Evolutionary conservation across 2,888 invertebrate species (phyloP), one percentile per base, ranked within the genome.

Genomic region (Cantharis rufa): DNA sequence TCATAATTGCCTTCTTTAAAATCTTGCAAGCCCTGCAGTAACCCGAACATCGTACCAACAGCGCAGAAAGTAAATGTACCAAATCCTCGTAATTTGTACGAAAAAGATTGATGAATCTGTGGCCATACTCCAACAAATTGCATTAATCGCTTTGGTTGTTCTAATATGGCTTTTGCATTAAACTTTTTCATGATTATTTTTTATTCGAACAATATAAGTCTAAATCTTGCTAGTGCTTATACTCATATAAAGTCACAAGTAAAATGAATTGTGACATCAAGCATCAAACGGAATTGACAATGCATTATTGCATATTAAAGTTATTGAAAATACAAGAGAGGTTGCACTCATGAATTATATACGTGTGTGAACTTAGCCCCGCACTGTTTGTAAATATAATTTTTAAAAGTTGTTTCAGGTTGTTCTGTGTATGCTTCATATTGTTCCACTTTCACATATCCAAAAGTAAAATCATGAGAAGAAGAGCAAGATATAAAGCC

Each of bases 11-110:
- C 64, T 5, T 64, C 7, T 11, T 13, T 13, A 64, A 64, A 64
- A 64, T 64, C 64, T 7, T 64, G 11, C 1, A 64, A 3, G 1
- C 64, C 21, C n/a, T 64, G 18, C 4, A 16, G 0, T 16, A 16
- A 0, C 2, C 1, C 5, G 0, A 16, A 11, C 4, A 18, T 0
- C 1, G 13, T 13, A 16, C 1, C 3, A 10, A 18, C 1, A 15
- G n/a, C 10, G 4, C 4, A 15, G 7, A 16, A 1, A 13, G 13
- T 24, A 21, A 66, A 66, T 21, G 10, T 3, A 9, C 13, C 2
- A 0, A 66, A n/a, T 16, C n/a, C n/a, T 18, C 24, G 18, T 9
- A 66, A 9, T 9, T 21, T 66, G n/a, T 66, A 21, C 2, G 24
- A 16, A 66, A 13, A 0, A 66, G n/a, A n/a, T 11, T n/a, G 64